Evolutionary conservation across 2,113 vertebrate species (phyloP).

Genomic region (Quiscalus mexicanus): DNA sequence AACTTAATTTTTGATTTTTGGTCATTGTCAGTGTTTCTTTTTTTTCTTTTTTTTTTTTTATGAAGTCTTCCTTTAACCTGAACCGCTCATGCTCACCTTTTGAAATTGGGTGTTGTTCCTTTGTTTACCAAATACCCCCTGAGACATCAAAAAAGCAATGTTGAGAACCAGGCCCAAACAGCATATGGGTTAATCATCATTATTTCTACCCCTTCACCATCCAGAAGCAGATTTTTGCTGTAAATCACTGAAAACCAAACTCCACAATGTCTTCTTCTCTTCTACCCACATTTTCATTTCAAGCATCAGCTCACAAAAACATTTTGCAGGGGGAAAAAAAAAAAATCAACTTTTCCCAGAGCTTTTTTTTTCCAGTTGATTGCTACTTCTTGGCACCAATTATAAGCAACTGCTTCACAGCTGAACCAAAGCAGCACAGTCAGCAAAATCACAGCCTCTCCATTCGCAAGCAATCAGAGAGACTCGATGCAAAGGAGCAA

Average conservation of each 20-base stretch:
- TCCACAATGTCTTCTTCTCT: neutral
- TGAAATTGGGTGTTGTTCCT: neutral
- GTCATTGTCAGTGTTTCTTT: neutral
- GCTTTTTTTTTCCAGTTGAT: constrained; percentile 35
- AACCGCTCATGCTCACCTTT: neutral
- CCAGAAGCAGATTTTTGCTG: neutral
- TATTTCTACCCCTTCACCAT: neutral
- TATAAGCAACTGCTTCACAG: constrained; percentile 56
- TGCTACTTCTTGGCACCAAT: constrained; percentile 49
- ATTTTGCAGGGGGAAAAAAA: neutral
- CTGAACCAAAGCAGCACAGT: constrained; percentile 9
- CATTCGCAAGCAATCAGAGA: constrained; percentile 37
- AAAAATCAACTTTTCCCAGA: neutral
- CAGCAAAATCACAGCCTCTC: constrained; percentile 34
- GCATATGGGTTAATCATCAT: neutral
- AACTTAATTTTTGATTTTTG: neutral
- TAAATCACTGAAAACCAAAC: neutral
- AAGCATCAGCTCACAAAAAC: constrained; percentile 26
- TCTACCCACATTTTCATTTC: constrained; percentile 43
- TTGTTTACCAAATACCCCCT: neutral
- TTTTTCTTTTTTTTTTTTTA: too few species aligned
- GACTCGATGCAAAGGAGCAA: constrained; percentile 1
- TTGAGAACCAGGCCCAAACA: neutral
- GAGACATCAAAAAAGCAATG: neutral
- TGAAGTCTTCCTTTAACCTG: neutral